Evolutionary conservation across 2,888 invertebrate genomes (phyloP), one percentile per base, ranked within the genome.

Genomic region (Trichogramma evanescens): DNA sequence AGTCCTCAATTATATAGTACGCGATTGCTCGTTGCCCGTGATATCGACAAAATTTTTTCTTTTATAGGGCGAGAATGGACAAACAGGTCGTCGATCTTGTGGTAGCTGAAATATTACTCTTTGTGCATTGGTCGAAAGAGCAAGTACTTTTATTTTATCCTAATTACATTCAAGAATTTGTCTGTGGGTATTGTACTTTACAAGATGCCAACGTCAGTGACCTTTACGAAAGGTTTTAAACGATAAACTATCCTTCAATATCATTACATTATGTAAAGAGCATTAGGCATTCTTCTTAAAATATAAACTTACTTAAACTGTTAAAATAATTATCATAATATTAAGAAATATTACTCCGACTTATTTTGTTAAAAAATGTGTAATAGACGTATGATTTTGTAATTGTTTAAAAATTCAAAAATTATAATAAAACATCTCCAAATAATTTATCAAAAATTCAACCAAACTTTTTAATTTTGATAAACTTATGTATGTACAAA

Each of bases 111-210:
- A 69, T 69, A 56, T 64, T 74, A 51, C 65, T 76, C 48, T 76
- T 71, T 39, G 63, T 74, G 60, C 76, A 76, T 51, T 76, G 74
- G 70, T 76, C 75, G 4, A 69, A 71, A 60, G 71, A 75, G 59
- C 75, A 77, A 66, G 62, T 74, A 54, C 66, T 77, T 56, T 45
- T 77, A 9, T 72, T 75, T 59, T 76, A 74, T 59, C 75, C 77
- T 5, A 76, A 70, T 60, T 74, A 74, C 61, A 66, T 76, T 55
- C 68, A 73, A 65, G 75, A 76, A 68, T 75, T 71, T 62, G 69
- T 72, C 1, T 76, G 77, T 64, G 77, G 77, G 48, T 66, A 74
- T 54, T 77, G 77, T 55, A 69, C 72, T 50, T 50, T 62, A 46
- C 63, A 69, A 51, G 63, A 58, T 49, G 45, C 54, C n/a, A 64